Conservation (phyloP, 2,888 invertebrate species). For the Phanerotoma sp. region DNA sequence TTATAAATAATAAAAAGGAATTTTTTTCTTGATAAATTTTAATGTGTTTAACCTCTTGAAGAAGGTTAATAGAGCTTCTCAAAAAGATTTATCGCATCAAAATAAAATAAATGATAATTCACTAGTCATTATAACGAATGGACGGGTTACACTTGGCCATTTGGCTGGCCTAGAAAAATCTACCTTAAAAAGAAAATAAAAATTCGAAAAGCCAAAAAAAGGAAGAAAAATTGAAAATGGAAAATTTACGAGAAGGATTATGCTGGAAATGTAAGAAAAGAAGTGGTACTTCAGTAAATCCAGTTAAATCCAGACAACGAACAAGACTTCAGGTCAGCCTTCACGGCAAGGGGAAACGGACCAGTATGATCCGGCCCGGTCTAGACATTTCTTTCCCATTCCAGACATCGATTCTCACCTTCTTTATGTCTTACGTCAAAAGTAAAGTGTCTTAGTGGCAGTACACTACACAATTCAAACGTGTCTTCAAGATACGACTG, state of each 20-base stretch:
- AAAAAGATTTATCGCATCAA: too few species aligned
- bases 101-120: too few species aligned
- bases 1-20: too few species aligned
- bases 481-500: slow-evolving; percentile 3
- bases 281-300: slow-evolving; percentile 5
- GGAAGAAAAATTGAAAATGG: background rate
- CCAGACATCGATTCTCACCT: background rate
- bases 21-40: too few species aligned
- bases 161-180: too few species aligned
- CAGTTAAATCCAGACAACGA: slow-evolving; percentile 7
- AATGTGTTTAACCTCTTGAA: too few species aligned
- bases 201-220: too few species aligned
- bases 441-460: background rate
- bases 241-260: background rate
- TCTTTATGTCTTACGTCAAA: background rate
- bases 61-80: too few species aligned
- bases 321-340: slow-evolving; percentile 1
- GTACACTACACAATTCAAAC: background rate
- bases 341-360: slow-evolving; percentile 13
- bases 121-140: too few species aligned
- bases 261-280: slow-evolving; percentile 1
- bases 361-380: slow-evolving; percentile 12
- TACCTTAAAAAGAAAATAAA: too few species aligned
- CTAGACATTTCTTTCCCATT: background rate
- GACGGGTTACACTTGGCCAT: too few species aligned